phyloP scores from a whole-genome alignment of 1,140 invertebrate genomes.

The Bombus ignitus region DNA sequence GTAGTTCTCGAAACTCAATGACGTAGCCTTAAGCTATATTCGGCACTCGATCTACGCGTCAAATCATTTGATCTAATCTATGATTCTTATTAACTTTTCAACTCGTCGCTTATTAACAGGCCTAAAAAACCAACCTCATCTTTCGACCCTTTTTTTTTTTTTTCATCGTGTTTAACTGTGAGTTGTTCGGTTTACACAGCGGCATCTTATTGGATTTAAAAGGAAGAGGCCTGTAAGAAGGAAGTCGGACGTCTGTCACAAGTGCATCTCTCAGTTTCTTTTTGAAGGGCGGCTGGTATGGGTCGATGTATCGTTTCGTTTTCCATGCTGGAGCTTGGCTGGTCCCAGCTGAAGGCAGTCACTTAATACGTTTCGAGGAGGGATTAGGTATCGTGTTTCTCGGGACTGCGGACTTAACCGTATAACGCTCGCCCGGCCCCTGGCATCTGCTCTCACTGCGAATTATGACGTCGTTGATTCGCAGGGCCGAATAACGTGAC shows the following conservation, averaged over 20 bases:
- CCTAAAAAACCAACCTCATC: not conserved
- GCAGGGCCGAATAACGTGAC: not conserved
- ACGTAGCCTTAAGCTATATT: not conserved
- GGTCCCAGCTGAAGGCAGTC: constrained; percentile 68
- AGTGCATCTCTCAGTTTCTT: constrained; percentile 25
- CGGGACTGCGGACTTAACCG: constrained; percentile 68
- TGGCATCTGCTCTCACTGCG: constrained; percentile 34
- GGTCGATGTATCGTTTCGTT: constrained; percentile 67
- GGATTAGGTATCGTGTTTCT: constrained; percentile 79
- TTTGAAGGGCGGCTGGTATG: not conserved
- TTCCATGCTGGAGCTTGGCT: constrained; percentile 46
- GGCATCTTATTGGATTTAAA: not conserved
- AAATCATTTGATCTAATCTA: not conserved
- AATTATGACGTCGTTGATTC: not conserved
- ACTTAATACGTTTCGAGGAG: constrained; percentile 78
- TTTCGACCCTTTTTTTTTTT: too few species aligned
- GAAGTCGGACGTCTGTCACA: constrained; percentile 24
- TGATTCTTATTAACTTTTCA: too few species aligned
- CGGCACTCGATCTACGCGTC: not conserved
- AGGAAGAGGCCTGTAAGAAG: not conserved
- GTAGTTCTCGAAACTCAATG: too few species aligned
- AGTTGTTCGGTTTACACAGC: not conserved
- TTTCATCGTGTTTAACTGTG: not conserved
- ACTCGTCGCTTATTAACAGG: not conserved
- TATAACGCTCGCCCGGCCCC: constrained; percentile 62